phyloP scores from a whole-genome alignment of 2,888 invertebrate genomes.

The Himalopsyche kuldschensis region DNA sequence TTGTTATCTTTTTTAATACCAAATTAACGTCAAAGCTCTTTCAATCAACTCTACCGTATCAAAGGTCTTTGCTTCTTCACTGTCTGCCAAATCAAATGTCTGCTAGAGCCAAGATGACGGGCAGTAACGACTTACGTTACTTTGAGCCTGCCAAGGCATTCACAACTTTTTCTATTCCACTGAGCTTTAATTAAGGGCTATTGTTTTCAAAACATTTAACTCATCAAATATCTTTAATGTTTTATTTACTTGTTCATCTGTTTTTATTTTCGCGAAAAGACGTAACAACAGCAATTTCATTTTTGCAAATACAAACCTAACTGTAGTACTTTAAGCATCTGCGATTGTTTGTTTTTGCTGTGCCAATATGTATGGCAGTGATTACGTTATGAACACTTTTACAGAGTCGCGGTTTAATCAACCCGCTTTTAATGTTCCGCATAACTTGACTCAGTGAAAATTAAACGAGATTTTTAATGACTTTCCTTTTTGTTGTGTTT shows the following conservation, averaged over 20 bases:
- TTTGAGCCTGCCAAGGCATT: not conserved
- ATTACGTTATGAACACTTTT: not conserved
- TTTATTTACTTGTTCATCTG: not conserved
- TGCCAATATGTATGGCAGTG: not conserved
- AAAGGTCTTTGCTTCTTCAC: not conserved
- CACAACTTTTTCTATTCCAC: not conserved
- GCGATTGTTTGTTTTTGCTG: not conserved
- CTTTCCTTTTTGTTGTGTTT: conserved; percentile 13
- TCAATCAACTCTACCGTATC: not conserved
- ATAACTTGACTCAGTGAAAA: conserved; percentile 21
- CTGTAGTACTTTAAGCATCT: not conserved
- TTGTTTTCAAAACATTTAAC: conserved; percentile 1
- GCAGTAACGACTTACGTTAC: not conserved
- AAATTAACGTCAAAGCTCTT: not conserved
- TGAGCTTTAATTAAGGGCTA: not conserved
- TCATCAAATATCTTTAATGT: conserved; percentile 4
- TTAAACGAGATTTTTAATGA: conserved; percentile 26
- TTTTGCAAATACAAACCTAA: not conserved
- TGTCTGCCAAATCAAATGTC: not conserved
- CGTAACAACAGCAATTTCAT: not conserved
- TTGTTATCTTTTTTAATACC: not conserved
- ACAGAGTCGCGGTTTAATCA: conserved; percentile 14
- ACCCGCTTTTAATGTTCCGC: conserved; percentile 21
- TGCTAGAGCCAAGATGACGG: not conserved
- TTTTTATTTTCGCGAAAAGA: not conserved